Conservation (phyloP, 2,797 vertebrate genomes). For the Aythya fuligula region DNA sequence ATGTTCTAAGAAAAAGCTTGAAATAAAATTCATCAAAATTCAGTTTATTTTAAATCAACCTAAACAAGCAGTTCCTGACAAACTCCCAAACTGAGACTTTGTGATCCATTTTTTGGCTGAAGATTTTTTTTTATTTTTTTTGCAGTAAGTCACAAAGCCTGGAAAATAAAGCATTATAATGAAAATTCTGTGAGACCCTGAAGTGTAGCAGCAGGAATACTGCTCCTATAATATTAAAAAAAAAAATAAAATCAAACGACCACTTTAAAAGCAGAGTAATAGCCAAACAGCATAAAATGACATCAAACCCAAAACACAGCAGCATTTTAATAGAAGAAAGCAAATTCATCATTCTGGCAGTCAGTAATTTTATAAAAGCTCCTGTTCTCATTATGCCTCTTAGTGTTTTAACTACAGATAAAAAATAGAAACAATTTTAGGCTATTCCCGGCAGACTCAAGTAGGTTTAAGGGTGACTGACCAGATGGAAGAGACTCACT, state of each 20-base stretch:
- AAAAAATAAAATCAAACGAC: neutral
- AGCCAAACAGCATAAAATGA: neutral
- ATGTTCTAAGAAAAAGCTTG: neutral
- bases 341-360: conserved; percentile 52
- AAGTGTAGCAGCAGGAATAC: neutral
- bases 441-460: conserved; percentile 23
- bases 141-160: neutral
- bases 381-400: conserved; percentile 45
- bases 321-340: conserved; percentile 20
- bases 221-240: neutral
- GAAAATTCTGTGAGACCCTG: neutral
- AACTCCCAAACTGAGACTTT: neutral
- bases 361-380: conserved; percentile 43
- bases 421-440: conserved; percentile 48
- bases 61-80: neutral
- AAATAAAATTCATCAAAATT: neutral
- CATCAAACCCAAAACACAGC: neutral
- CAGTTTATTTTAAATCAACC: neutral
- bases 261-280: conserved; percentile 13
- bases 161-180: conserved; percentile 2
- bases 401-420: conserved; percentile 50
- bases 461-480: conserved; percentile 25
- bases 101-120: neutral
- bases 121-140: neutral
- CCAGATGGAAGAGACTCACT: conserved; percentile 46